Evolutionary conservation across 2,888 invertebrate species (phyloP).

Genomic region (Pachliopta kotzebuea): DNA sequence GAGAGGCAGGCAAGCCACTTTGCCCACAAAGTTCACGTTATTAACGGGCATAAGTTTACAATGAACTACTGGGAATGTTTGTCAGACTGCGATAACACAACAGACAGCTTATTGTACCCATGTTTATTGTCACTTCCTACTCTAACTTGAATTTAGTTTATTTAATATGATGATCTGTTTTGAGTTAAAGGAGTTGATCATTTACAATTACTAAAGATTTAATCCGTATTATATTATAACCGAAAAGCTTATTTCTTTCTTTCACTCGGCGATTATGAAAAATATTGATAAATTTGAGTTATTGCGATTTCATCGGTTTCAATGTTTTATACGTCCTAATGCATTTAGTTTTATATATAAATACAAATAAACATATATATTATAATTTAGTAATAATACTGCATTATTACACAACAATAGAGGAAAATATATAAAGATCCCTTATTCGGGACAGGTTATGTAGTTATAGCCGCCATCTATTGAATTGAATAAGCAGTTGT

Average conservation of each 20-base stretch:
- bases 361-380: too few relatives aligned
- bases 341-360: too few relatives aligned
- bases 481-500: neutral
- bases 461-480: constrained; percentile 8
- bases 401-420: too few relatives aligned
- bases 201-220: constrained; percentile 1
- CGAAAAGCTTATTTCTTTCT: too few relatives aligned
- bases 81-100: constrained; percentile 77
- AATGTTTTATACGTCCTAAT: too few relatives aligned
- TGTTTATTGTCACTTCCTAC: constrained; percentile 52
- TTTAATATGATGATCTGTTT: constrained; percentile 27
- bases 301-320: too few relatives aligned
- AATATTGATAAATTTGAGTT: too few relatives aligned
- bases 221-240: too few relatives aligned
- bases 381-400: too few relatives aligned
- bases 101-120: constrained; percentile 80
- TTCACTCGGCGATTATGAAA: too few relatives aligned
- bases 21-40: constrained; percentile 30
- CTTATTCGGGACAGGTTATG: neutral
- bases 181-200: constrained; percentile 2
- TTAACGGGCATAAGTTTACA: constrained; percentile 65
- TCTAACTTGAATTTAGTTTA: constrained; percentile 29
- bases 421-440: neutral
- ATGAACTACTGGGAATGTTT: constrained; percentile 70
- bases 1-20: constrained; percentile 23